phyloP scores from a whole-genome alignment of 2,797 vertebrate species.

The Tauraco hartlaubi region DNA sequence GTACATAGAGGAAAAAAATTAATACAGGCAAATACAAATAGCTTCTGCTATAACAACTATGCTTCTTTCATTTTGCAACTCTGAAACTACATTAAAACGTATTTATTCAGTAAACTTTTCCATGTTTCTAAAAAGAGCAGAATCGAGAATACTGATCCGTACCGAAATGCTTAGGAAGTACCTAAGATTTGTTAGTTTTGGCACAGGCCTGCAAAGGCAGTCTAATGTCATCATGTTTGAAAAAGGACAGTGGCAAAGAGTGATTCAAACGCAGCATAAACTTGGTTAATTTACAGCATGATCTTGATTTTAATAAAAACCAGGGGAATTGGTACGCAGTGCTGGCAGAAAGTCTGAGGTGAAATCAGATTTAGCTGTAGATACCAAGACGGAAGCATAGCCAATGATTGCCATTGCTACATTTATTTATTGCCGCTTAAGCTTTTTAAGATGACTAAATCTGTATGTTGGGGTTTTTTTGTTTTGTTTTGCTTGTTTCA shows the following conservation, averaged over 20 bases:
- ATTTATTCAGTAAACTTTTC: neutral
- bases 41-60: neutral
- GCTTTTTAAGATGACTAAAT: neutral
- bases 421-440: neutral
- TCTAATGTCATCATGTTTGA: neutral
- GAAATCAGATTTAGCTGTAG: neutral
- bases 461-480: neutral
- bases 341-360: neutral
- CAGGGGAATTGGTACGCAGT: neutral
- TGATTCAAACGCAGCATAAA: neutral
- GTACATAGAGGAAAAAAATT: constrained; percentile 62
- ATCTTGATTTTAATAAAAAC: neutral
- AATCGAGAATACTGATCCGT: neutral
- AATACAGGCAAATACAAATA: constrained; percentile 49
- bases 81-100: neutral
- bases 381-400: neutral
- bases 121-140: neutral
- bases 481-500: neutral
- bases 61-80: neutral
- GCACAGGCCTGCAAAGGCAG: neutral
- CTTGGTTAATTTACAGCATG: neutral
- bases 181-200: constrained; percentile 34
- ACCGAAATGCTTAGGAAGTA: neutral
- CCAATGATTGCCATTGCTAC: neutral
- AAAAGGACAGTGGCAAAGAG: neutral